Percentiles rank a stretch among this genome's conserved stretches.
Evolutionary conservation across 53 echinoderm and acorn worm genomes (phyloP).

Genomic region (Echinometra lucunter): DNA sequence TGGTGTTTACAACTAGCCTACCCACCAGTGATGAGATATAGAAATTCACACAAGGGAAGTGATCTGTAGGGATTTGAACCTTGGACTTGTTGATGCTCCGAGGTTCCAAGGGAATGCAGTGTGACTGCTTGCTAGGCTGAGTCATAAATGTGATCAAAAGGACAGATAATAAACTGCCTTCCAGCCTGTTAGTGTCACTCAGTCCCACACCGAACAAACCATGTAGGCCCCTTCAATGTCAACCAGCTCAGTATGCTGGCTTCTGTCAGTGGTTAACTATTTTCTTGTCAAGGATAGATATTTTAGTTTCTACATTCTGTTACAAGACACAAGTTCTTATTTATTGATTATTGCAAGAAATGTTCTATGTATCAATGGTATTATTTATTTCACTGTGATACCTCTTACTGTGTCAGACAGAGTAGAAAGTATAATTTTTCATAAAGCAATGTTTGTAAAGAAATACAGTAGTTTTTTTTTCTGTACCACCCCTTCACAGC

Average conservation of each 20-base stretch:
- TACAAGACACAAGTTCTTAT: not conserved
- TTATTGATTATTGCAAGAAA: too few species aligned
- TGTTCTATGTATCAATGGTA: too few species aligned
- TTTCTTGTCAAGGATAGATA: not conserved
- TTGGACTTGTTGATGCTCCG: slow-evolving; percentile 61
- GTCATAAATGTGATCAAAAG: slow-evolving; percentile 47
- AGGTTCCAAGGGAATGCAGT: slow-evolving; percentile 48
- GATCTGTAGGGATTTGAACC: slow-evolving; percentile 63
- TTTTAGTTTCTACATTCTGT: not conserved
- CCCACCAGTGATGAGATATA: not conserved
- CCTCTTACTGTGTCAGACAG: too few species aligned
- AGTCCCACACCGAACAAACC: slow-evolving; percentile 40
- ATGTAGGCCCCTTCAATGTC: slow-evolving; percentile 38
- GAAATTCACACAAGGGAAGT: not conserved
- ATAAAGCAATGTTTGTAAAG: too few species aligned
- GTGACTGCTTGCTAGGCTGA: slow-evolving; percentile 24
- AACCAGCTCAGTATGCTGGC: not conserved
- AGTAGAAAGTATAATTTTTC: too few species aligned
- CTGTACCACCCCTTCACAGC: too few species aligned
- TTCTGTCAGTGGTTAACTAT: not conserved
- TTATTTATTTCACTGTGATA: too few species aligned
- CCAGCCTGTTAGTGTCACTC: slow-evolving; percentile 57
- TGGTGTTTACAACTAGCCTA: not conserved
- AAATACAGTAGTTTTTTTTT: too few species aligned
- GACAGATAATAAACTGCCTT: slow-evolving; percentile 51